Percentiles rank a stretch among this genome's conserved stretches.
Evolutionary conservation across 2,797 vertebrate species (phyloP).

Genomic region (Aphelocoma californica): DNA sequence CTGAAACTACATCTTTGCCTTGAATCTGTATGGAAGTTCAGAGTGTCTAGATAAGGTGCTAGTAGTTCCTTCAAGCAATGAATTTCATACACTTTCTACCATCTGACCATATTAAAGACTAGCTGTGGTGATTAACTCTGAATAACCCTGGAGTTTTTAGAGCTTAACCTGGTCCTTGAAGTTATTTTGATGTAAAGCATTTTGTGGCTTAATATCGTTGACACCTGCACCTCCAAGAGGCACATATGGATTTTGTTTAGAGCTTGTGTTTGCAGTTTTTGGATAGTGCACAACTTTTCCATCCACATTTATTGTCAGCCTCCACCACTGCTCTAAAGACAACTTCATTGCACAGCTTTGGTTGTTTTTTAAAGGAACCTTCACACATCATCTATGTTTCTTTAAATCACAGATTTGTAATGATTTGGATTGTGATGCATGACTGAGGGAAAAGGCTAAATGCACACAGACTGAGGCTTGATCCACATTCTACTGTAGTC

Average conservation of each 20-base stretch:
- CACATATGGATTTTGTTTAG: conserved; percentile 59
- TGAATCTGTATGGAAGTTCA: neutral
- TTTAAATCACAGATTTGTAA: neutral
- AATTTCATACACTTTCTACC: conserved; percentile 6
- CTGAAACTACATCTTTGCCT: neutral
- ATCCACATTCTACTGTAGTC: neutral
- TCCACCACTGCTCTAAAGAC: neutral
- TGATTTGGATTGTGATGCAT: neutral
- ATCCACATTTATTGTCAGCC: neutral
- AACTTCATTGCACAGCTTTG: neutral
- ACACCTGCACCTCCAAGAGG: conserved; percentile 55
- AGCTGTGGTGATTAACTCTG: conserved; percentile 29
- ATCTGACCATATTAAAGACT: neutral
- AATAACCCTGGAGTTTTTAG: conserved; percentile 33
- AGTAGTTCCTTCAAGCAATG: conserved; percentile 42
- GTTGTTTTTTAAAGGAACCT: neutral
- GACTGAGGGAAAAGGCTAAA: neutral
- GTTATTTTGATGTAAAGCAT: conserved; percentile 48
- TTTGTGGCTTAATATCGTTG: conserved; percentile 58
- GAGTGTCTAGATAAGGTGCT: conserved; percentile 3
- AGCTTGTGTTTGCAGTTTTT: conserved; percentile 39
- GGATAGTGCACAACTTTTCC: conserved; percentile 40
- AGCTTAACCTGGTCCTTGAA: conserved; percentile 59
- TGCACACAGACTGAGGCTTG: neutral
- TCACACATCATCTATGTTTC: conserved; percentile 2